Conservation (phyloP, 2,888 invertebrate species). For the Temnothorax rugatulus region DNA sequence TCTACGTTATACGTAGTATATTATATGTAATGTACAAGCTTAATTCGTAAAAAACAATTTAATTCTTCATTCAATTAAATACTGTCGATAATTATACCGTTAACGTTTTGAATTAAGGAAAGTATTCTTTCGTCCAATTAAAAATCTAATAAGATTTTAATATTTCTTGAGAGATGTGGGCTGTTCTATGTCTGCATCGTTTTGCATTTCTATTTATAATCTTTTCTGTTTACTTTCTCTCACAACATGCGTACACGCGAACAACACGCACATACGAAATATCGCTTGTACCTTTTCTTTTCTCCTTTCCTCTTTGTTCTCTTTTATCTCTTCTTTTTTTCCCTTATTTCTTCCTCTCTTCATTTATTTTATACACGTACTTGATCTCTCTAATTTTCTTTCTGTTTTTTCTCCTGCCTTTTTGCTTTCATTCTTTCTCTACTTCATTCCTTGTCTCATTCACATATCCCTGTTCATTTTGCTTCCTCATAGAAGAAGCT, state of each 20-base stretch:
- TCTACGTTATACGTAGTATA: too few relatives aligned
- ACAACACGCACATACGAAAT: not conserved
- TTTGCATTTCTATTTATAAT: constrained; percentile 18
- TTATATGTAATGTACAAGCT: too few relatives aligned
- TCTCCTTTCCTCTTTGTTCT: not conserved
- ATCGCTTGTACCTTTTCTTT: not conserved
- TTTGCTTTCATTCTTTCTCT: not conserved
- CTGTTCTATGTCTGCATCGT: not conserved
- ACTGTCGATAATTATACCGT: not conserved
- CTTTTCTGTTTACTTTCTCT: constrained; percentile 18
- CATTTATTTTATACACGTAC: too few relatives aligned
- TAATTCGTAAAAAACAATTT: not conserved
- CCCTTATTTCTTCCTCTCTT: not conserved
- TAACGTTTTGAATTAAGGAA: not conserved
- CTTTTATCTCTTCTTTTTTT: not conserved
- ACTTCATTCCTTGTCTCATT: not conserved
- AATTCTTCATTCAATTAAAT: not conserved
- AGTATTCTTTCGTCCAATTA: not conserved
- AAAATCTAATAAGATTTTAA: not conserved
- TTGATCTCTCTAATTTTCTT: not conserved
- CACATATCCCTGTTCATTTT: not conserved
- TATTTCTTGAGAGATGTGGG: not conserved
- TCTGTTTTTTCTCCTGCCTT: not conserved
- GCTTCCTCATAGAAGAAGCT: too few relatives aligned
- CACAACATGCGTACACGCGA: not conserved